A percentile compares a stretch with the other conserved stretches of the same genome.
Conservation (phyloP, 92 coral and sea anemone genomes). For the Epizoanthus ramosus region DNA sequence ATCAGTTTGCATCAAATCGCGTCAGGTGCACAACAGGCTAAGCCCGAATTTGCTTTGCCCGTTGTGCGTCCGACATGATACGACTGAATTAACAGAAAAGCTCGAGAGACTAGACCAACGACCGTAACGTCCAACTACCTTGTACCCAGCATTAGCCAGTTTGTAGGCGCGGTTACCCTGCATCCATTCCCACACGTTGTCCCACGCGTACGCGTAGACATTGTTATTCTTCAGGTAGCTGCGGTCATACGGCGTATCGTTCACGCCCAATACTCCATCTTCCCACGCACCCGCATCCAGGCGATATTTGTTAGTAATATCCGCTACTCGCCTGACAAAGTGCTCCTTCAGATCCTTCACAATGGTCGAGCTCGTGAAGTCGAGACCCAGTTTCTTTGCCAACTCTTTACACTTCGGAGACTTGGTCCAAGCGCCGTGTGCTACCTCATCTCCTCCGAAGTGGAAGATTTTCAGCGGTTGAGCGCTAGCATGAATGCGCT, state of each 20-base stretch:
- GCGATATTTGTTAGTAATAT: conserved; percentile 72
- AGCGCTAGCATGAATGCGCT: conserved; percentile 72
- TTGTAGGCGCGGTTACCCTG: conserved; percentile 89
- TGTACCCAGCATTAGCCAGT: conserved; percentile 84
- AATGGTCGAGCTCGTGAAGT: conserved; percentile 82
- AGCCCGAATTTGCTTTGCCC: too few species aligned
- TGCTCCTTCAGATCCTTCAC: conserved; percentile 90
- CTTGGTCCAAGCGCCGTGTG: conserved; percentile 96
- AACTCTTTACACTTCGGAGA: conserved; percentile 85
- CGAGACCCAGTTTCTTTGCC: conserved; percentile 75
- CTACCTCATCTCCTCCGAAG: conserved; percentile 98
- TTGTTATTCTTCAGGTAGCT: conserved; percentile 66
- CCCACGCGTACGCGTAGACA: conserved; percentile 98
- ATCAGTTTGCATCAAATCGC: too few species aligned
- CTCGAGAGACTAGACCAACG: too few species aligned
- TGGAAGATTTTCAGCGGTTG: conserved; percentile 87
- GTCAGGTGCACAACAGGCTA: too few species aligned
- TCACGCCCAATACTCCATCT: conserved; percentile 87
- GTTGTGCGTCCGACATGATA: too few species aligned
- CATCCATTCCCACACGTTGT: conserved; percentile 98
- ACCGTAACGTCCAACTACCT: conserved; percentile 40
- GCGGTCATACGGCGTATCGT: conserved; percentile 84
- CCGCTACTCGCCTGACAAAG: conserved; percentile 86
- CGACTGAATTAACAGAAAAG: too few species aligned
- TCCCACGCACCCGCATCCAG: conserved; percentile 96